Evolutionary conservation across 2,113 vertebrate genomes (phyloP).

Genomic region (Tachycineta bicolor): DNA sequence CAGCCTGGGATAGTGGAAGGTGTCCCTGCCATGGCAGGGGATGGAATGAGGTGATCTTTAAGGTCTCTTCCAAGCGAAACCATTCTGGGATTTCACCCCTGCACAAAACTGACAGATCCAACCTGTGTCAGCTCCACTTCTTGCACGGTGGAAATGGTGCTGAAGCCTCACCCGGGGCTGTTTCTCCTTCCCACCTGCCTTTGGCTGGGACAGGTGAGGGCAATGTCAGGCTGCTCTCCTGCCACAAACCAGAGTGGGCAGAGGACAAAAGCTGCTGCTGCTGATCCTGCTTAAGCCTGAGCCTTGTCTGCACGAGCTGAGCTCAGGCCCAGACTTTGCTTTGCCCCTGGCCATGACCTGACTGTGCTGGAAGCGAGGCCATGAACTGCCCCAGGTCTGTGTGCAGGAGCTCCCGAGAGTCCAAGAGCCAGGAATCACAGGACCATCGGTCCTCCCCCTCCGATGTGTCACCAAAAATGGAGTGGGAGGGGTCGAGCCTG

Average conservation of each 20-base stretch:
- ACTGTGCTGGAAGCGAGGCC: fast-evolving
- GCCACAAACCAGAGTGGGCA: neutral
- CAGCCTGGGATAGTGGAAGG: fast-evolving
- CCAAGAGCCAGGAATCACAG: fast-evolving
- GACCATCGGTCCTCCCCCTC: fast-evolving
- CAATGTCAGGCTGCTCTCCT: fast-evolving
- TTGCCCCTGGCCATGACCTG: fast-evolving
- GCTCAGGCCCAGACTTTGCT: neutral
- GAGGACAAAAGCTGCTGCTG: neutral
- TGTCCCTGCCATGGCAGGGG: neutral
- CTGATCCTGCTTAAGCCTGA: neutral
- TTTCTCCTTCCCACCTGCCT: neutral
- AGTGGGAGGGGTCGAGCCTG: too few species aligned
- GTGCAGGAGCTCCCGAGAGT: neutral
- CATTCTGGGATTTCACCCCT: neutral
- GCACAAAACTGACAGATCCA: neutral
- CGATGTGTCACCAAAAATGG: fast-evolving
- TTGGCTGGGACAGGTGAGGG: neutral
- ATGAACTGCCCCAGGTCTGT: fast-evolving
- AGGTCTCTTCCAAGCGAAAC: neutral
- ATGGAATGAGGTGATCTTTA: neutral
- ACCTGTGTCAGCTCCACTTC: fast-evolving
- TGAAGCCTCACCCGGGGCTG: neutral
- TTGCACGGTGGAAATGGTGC: neutral
- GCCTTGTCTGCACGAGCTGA: fast-evolving